Base-by-base conservation (phyloP, 1,140 invertebrate genomes). In the Drosophila auraria region DNA sequence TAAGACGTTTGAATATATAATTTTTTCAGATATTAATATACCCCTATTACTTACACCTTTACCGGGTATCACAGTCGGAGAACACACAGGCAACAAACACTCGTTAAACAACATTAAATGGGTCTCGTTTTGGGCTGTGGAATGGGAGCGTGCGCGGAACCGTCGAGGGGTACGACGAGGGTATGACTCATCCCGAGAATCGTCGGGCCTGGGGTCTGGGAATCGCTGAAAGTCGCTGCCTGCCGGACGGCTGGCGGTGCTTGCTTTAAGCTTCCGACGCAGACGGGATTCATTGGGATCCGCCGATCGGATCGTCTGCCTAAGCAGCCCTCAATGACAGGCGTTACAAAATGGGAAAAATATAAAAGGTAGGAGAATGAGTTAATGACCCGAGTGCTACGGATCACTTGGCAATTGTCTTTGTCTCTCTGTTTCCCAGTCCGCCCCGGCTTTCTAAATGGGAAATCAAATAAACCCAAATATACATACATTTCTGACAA, bases 21-120 rank as follows among this genome's bases (percentile, higher is more conserved):
- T 11, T 33, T 30, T 6, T 7, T 7, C 1, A 3, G 7, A 33
- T 0, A 33, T 9, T 33, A 33, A 42, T 36, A 51, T 51, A 63
- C 44, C 51, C 36, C 20, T 5, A 4, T 3, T 3, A 30, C 9
- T 12, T 15, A 2, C n/a, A 17, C 33, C 6, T 20, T 30, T 12
- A 23, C 33, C 15, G 9, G 25, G 68, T 72, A 60, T 12, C 17
- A 71, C n/a, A 27, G 15, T n/a, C 38, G 15, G 36, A 72, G 54
- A 72, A 36, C 66, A 51, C 70, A 73, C 70, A 47, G 62, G 68
- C 68, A 56, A 70, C 63, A 87, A 87, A 87, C 75, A 89, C 69
- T 89, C 86, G 84, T 89, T 89, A 89, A 89, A 89, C 86, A 89
- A 89, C 84, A 84, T 89, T 90, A 89, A 89, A 89, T 89, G 84